Evolutionary conservation across 2,888 invertebrate species (phyloP).

Genomic region (Oscheius myriophilus): DNA sequence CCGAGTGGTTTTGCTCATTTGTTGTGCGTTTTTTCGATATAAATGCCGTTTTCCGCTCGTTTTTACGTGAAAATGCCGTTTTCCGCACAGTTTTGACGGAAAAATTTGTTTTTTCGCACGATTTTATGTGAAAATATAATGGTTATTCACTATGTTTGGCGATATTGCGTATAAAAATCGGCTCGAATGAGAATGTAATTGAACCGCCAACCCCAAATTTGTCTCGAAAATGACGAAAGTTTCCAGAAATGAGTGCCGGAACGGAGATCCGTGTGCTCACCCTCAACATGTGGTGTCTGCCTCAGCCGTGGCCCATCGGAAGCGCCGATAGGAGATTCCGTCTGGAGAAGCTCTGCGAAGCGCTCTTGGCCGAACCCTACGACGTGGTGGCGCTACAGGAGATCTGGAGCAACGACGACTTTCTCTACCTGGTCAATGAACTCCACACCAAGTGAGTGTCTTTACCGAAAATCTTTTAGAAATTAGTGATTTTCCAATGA

Average conservation of each 20-base stretch:
- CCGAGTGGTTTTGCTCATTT: no score
- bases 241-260: slow-evolving; percentile 37
- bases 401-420: slow-evolving; percentile 88
- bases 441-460: slow-evolving; percentile 73
- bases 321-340: slow-evolving; percentile 60
- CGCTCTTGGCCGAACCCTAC: slow-evolving; percentile 73
- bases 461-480: neutral
- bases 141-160: no score
- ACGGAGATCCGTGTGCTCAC: slow-evolving; percentile 52
- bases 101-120: no score
- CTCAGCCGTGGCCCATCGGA: slow-evolving; percentile 68
- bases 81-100: no score
- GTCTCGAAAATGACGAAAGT: no score
- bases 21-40: no score
- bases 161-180: no score
- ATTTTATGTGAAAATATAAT: no score
- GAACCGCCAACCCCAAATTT: no score
- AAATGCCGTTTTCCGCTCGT: no score
- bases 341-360: slow-evolving; percentile 57
- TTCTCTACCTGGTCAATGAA: slow-evolving; percentile 79
- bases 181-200: no score
- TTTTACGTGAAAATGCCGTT: no score
- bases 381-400: slow-evolving; percentile 84
- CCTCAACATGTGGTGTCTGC: slow-evolving; percentile 63
- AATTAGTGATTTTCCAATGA: neutral